phyloP scores from a whole-genome alignment of 2,113 vertebrate species.

The Phyllostomus discolor region DNA sequence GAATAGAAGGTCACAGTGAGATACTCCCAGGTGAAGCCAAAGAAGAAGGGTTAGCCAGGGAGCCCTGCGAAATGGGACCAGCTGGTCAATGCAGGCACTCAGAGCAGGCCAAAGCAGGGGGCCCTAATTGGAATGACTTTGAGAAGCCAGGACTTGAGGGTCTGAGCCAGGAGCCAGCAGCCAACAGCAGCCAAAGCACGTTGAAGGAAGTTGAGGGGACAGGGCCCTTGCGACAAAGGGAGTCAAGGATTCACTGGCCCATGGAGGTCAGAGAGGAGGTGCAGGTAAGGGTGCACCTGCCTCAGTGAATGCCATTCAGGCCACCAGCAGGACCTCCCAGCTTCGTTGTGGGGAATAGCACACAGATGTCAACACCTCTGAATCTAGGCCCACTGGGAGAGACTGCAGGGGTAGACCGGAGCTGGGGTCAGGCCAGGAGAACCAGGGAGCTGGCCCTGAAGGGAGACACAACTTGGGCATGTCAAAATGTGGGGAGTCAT shows the following conservation, averaged over 20 bases:
- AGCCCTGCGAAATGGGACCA: not conserved
- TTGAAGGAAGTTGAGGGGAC: not conserved
- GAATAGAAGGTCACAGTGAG: not conserved
- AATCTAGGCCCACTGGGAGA: not conserved
- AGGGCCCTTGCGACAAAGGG: not conserved
- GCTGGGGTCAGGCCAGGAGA: not conserved
- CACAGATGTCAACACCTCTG: not conserved
- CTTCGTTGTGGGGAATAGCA: not conserved
- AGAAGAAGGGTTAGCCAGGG: not conserved
- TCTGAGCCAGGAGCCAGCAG: not conserved
- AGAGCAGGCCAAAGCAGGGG: not conserved
- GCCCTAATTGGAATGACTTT: not conserved
- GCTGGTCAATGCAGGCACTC: not conserved
- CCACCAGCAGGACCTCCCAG: not conserved
- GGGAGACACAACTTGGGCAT: not conserved
- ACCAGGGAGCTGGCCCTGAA: not conserved
- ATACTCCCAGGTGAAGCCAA: not conserved
- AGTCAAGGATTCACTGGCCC: not conserved
- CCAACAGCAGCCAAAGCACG: not conserved
- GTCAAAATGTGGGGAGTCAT: not conserved
- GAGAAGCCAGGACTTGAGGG: not conserved
- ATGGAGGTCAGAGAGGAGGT: not conserved
- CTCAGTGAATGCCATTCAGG: not conserved
- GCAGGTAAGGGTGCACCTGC: not conserved
- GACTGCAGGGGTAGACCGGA: not conserved